These are phyloP conservation scores for Ctena decussata DNA, from an alignment of 2,888 invertebrate species.

Conservation along the genomic window DNA sequence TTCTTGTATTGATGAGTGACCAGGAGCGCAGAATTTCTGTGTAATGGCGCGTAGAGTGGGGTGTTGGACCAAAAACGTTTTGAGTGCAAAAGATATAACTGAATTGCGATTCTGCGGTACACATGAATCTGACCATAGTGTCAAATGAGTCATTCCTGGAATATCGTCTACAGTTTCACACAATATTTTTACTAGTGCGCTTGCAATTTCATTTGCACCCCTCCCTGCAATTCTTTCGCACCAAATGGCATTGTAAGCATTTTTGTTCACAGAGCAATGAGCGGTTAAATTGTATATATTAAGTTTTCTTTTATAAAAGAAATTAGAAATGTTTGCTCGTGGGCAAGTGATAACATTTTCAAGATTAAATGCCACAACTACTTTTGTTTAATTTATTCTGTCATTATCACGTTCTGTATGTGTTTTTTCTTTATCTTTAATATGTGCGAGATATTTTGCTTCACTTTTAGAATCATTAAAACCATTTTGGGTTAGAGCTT, in stretches of 20 bases:
- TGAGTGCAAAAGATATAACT: slow-evolving; percentile 27
- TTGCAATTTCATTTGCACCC: slow-evolving; percentile 23
- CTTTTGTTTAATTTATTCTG: neutral
- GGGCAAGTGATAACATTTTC: slow-evolving; percentile 17
- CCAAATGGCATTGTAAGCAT: slow-evolving; percentile 25
- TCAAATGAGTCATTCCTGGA: neutral
- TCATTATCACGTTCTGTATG: slow-evolving; percentile 16
- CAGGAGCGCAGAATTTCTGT: slow-evolving; percentile 37
- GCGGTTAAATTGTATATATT: slow-evolving; percentile 21
- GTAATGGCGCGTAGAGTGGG: neutral
- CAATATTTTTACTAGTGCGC: slow-evolving; percentile 11
- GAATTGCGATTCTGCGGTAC: slow-evolving; percentile 38
- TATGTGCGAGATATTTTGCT: neutral
- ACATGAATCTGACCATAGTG: slow-evolving; percentile 39
- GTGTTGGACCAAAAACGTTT: neutral
- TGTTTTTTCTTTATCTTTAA: neutral
- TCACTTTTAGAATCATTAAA: neutral
- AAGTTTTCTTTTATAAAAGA: slow-evolving; percentile 15
- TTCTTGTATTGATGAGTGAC: slow-evolving; percentile 35
- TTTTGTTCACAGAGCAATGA: slow-evolving; percentile 24
- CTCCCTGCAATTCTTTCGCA: neutral
- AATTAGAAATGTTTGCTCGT: neutral
- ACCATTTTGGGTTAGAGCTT: neutral
- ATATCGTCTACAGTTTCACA: neutral
- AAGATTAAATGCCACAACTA: slow-evolving; percentile 10